These are phyloP conservation scores for Corydoras maculifer DNA, from an alignment of 2,113 vertebrate genomes.

Conservation along the genomic window DNA sequence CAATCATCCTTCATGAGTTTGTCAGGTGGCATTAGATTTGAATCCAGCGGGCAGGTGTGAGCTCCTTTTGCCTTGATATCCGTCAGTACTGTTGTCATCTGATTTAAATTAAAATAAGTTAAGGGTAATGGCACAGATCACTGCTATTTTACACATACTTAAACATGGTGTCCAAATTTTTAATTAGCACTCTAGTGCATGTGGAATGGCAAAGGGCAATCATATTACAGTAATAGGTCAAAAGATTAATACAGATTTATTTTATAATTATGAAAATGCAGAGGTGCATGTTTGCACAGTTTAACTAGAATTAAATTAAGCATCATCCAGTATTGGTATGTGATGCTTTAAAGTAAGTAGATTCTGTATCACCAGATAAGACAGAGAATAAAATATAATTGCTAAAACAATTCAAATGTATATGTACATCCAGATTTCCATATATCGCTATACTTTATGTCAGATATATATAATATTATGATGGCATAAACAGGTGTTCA, in stretches of 20 bases:
- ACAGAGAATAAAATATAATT: too few species aligned
- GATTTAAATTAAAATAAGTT: slow-evolving; percentile 48
- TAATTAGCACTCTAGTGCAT: slow-evolving; percentile 34
- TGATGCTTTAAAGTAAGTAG: too few species aligned
- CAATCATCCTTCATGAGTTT: slow-evolving; percentile 56
- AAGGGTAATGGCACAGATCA: slow-evolving; percentile 45
- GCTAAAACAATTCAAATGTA: too few species aligned
- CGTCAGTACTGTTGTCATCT: slow-evolving; percentile 53
- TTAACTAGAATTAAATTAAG: neutral
- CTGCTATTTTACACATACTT: slow-evolving; percentile 54
- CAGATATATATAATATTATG: too few species aligned
- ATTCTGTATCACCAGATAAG: too few species aligned
- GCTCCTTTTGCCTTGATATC: slow-evolving; percentile 51
- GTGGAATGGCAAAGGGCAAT: slow-evolving; percentile 21
- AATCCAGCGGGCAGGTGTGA: slow-evolving; percentile 55
- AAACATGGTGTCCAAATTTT: slow-evolving; percentile 34
- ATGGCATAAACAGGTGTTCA: too few species aligned
- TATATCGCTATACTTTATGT: too few species aligned
- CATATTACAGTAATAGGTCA: slow-evolving; percentile 16
- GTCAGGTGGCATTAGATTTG: slow-evolving; percentile 48
- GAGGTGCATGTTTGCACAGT: neutral
- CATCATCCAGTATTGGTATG: neutral
- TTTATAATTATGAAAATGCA: too few species aligned
- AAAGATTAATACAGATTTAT: neutral
- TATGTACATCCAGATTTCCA: too few species aligned